Evolutionary conservation across 2,888 invertebrate species (phyloP), one percentile per base, ranked within the genome.

Genomic region (Melanostoma mellinum): DNA sequence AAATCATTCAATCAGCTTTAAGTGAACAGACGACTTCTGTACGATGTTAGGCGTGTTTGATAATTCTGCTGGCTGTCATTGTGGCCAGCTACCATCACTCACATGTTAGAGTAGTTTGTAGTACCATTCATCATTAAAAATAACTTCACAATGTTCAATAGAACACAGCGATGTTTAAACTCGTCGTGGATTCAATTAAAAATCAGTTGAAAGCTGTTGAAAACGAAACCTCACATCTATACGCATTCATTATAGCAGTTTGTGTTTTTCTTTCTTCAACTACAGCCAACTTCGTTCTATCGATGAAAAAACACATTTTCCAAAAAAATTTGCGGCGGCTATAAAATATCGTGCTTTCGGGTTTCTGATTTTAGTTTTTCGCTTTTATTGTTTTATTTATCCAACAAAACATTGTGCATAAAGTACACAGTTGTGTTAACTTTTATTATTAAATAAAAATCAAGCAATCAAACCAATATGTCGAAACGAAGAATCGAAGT

Each of bases 401-500:
- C 38, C 6, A 38, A n/a, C 10, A 38, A 50, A 6, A n/a, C 30
- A 40, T 32, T 6, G 30, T n/a, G 30, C 48, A 50, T 50, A 46
- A 48, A 8, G 35, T 44, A 60, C 0, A n/a, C 3, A 33, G 48
- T n/a, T 58, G 10, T 69, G 33, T 20, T 48, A 35, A 9, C 30
- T 60, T 73, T 20, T 46, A 0, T 40, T 38, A 33, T 35, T 36
- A 6, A 53, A 42, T 58, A 33, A 8, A 32, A 33, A 30, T 33
- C 32, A 61, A 60, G 55, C 32, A 38, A 52, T 44, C 36, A 48
- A 52, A 63, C 35, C 46, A 85, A 79, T 38, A 90, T 97, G 97
- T 96, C 96, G 55, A 97, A 97, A 91, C 93, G 97, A 88, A 94
- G 97, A 90, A 96, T 97, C 89, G 97, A 97, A 93, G 95, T 97